Percentiles rank a stretch among this genome's conserved stretches.
phyloP scores from a whole-genome alignment of 2,888 invertebrate genomes.

The Diabrotica balteata region DNA sequence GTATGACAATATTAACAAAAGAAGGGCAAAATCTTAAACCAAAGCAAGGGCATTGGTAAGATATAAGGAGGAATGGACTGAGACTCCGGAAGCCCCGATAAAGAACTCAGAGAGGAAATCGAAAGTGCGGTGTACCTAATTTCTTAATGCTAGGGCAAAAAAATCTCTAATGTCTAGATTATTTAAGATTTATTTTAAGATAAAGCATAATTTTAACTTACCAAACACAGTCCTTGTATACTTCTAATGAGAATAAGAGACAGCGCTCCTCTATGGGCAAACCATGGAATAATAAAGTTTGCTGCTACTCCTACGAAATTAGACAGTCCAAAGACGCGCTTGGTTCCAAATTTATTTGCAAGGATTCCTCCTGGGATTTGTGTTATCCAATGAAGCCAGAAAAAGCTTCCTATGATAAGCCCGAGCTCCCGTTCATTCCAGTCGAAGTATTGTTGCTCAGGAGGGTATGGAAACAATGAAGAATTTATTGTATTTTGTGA shows the following conservation, averaged over 20 bases:
- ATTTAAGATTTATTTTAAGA: too few species aligned
- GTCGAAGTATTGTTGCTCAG: constrained; percentile 50
- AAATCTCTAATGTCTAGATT: neutral
- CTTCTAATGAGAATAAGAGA: constrained; percentile 68
- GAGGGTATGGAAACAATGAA: too few species aligned
- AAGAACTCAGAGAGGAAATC: too few species aligned
- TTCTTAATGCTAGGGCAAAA: neutral
- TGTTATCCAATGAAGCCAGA: constrained; percentile 75
- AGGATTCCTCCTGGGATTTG: constrained; percentile 77
- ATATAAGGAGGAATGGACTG: too few species aligned
- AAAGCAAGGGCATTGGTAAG: too few species aligned
- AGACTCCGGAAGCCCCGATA: too few species aligned
- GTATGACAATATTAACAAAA: too few species aligned
- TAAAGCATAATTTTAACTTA: constrained; percentile 56
- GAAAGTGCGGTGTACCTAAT: too few species aligned
- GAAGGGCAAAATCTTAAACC: too few species aligned
- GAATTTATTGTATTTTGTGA: too few species aligned
- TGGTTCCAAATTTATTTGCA: constrained; percentile 74
- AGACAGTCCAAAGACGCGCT: constrained; percentile 72
- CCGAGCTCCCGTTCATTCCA: constrained; percentile 75
- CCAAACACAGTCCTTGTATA: constrained; percentile 74
- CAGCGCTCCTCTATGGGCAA: constrained; percentile 66
- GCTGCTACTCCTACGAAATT: constrained; percentile 70
- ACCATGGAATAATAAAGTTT: constrained; percentile 72
- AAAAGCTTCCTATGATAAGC: constrained; percentile 69